These are phyloP conservation scores for Halictus rubicundus DNA, from an alignment of 1,140 invertebrate genomes.

Conservation along the genomic window DNA sequence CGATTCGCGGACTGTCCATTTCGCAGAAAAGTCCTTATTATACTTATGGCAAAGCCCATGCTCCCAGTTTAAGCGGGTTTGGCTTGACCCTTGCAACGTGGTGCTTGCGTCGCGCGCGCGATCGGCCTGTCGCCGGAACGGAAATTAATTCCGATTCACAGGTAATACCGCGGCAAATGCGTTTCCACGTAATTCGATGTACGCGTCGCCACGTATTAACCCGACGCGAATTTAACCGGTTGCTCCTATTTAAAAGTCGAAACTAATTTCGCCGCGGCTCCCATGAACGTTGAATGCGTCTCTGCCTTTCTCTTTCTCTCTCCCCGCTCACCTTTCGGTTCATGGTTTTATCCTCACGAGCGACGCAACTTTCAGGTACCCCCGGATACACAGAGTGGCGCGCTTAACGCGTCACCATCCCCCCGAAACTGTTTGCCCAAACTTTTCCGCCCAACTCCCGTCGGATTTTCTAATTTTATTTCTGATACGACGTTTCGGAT, in stretches of 20 bases:
- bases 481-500: too few relatives aligned
- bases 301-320: neutral
- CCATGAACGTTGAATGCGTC: neutral
- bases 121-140: neutral
- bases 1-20: too few relatives aligned
- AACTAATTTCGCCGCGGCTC: neutral
- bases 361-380: too few relatives aligned
- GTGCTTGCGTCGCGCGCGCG: neutral
- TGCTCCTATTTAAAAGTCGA: slow-evolving; percentile 9
- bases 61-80: neutral
- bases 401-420: too few relatives aligned
- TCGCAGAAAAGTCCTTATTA: too few relatives aligned
- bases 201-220: neutral
- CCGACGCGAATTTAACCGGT: neutral
- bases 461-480: too few relatives aligned
- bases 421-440: too few relatives aligned
- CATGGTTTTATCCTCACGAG: too few relatives aligned
- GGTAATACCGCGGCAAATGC: slow-evolving; percentile 27
- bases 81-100: neutral
- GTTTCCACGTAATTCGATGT: slow-evolving; percentile 35
- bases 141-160: slow-evolving; percentile 42
- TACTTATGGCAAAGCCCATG: too few relatives aligned
- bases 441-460: too few relatives aligned
- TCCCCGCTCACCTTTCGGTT: too few relatives aligned
- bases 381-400: too few relatives aligned